Percentiles rank a stretch among this genome's conserved stretches.
Conservation (phyloP, 2,113 vertebrate species). For the Etheostoma spectabile region DNA sequence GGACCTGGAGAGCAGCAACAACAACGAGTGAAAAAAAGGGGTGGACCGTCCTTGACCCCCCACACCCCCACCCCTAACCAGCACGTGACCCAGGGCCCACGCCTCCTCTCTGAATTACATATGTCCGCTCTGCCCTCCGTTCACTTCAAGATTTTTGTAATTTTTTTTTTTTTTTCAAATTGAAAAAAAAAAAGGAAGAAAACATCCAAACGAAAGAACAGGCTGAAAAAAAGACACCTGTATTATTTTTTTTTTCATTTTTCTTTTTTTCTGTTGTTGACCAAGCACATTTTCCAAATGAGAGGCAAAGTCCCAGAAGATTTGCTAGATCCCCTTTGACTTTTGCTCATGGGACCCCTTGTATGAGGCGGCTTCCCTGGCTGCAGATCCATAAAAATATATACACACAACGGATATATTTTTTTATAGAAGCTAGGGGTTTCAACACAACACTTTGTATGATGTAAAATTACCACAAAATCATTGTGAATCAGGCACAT, state of each 20-base stretch:
- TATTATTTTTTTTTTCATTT: constrained; percentile 60
- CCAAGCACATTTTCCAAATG: constrained; percentile 78
- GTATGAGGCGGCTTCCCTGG: constrained; percentile 61
- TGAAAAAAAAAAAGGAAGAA: constrained; percentile 44
- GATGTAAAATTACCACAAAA: constrained; percentile 72
- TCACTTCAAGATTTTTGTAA: constrained; percentile 77
- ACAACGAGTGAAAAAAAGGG: constrained; percentile 91
- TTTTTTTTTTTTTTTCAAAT: constrained; percentile 43
- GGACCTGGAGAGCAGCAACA: constrained; percentile 93
- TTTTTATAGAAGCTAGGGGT: constrained; percentile 80
- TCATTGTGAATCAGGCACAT: constrained; percentile 65
- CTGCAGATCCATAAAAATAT: constrained; percentile 78
- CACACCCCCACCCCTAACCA: constrained; percentile 54
- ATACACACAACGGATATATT: constrained; percentile 82
- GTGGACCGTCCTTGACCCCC: constrained; percentile 45
- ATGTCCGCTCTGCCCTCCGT: constrained; percentile 79
- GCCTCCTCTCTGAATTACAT: constrained; percentile 82
- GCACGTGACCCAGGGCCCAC: constrained; percentile 82
- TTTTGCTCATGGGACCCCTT: constrained; percentile 52
- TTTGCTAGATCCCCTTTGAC: constrained; percentile 65
- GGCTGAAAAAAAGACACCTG: constrained; percentile 77
- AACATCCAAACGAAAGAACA: constrained; percentile 67
- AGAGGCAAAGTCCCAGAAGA: constrained; percentile 69
- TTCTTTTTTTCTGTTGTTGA: constrained; percentile 64
- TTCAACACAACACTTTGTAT: constrained; percentile 75